phyloP scores from a whole-genome alignment of 2,888 invertebrate genomes.

The Matsumyia berberina region DNA sequence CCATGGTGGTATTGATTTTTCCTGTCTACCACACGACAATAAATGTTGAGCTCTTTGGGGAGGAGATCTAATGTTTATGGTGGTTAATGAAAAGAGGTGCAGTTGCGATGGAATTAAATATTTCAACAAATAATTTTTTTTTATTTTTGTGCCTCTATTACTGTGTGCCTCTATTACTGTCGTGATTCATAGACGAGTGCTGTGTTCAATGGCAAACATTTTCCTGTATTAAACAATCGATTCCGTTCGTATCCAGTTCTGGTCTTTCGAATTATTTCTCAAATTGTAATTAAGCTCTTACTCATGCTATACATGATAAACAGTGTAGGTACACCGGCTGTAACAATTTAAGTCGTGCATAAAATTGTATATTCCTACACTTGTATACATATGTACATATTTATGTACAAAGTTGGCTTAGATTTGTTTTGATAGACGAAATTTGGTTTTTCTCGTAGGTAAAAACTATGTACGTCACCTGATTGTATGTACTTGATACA shows the following conservation, averaged over 20 bases:
- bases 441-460: too few species aligned
- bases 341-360: too few species aligned
- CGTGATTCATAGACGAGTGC: slow-evolving; percentile 33
- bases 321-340: too few species aligned
- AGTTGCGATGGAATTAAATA: not conserved
- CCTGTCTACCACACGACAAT: slow-evolving; percentile 20
- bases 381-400: too few species aligned
- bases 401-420: too few species aligned
- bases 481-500: too few species aligned
- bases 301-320: too few species aligned
- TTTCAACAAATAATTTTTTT: not conserved
- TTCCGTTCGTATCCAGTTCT: not conserved
- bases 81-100: not conserved
- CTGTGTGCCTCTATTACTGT: too few species aligned
- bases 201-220: not conserved
- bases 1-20: slow-evolving; percentile 44
- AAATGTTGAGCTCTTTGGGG: slow-evolving; percentile 11
- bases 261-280: not conserved
- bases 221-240: slow-evolving; percentile 10
- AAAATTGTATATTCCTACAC: too few species aligned
- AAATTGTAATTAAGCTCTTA: not conserved
- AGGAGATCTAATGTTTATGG: slow-evolving; percentile 13
- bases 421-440: too few species aligned
- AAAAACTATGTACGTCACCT: too few species aligned
- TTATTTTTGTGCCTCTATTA: not conserved